Evolutionary conservation across 2,888 invertebrate species (phyloP).

Genomic region (Drosophila sordidula): DNA sequence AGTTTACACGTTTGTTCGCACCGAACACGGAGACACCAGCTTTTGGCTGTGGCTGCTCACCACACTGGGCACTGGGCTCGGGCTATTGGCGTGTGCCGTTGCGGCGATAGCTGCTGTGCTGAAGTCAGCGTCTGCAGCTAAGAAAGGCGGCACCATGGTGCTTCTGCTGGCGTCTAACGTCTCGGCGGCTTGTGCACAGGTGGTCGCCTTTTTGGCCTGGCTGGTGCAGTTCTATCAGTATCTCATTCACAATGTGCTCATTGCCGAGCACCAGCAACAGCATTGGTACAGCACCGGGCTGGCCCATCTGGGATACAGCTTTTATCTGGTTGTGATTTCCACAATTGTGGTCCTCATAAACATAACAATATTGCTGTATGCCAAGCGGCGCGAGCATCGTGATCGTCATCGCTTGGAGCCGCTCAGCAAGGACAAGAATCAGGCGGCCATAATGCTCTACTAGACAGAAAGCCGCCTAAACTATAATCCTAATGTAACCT

Average conservation of each 20-base stretch:
- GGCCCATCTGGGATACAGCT: slow-evolving; percentile 94
- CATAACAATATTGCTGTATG: slow-evolving; percentile 80
- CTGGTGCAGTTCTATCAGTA: slow-evolving; percentile 92
- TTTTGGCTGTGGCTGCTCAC: slow-evolving; percentile 84
- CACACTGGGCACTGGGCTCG: slow-evolving; percentile 84
- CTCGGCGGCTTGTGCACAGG: slow-evolving; percentile 89
- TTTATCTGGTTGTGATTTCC: slow-evolving; percentile 87
- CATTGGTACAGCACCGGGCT: slow-evolving; percentile 93
- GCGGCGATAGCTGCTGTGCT: slow-evolving; percentile 84
- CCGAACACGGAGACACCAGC: slow-evolving; percentile 82
- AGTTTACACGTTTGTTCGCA: slow-evolving; percentile 83
- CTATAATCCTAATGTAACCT: slow-evolving; percentile 56
- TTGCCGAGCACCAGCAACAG: slow-evolving; percentile 91
- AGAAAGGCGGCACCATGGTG: slow-evolving; percentile 83
- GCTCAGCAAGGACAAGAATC: slow-evolving; percentile 83
- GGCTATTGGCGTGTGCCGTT: slow-evolving; percentile 83
- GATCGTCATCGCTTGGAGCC: slow-evolving; percentile 81
- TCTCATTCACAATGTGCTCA: slow-evolving; percentile 92
- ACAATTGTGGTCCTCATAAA: slow-evolving; percentile 83
- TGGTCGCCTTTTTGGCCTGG: slow-evolving; percentile 92
- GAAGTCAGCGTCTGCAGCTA: slow-evolving; percentile 84
- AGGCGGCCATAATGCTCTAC: slow-evolving; percentile 85
- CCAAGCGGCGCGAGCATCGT: slow-evolving; percentile 76
- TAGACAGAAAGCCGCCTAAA: slow-evolving; percentile 44
- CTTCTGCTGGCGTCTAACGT: slow-evolving; percentile 83